A percentile compares a stretch with the other conserved stretches of the same genome.
Evolutionary conservation across 1,140 invertebrate genomes (phyloP).

Genomic region (Leptinotarsa texana): DNA sequence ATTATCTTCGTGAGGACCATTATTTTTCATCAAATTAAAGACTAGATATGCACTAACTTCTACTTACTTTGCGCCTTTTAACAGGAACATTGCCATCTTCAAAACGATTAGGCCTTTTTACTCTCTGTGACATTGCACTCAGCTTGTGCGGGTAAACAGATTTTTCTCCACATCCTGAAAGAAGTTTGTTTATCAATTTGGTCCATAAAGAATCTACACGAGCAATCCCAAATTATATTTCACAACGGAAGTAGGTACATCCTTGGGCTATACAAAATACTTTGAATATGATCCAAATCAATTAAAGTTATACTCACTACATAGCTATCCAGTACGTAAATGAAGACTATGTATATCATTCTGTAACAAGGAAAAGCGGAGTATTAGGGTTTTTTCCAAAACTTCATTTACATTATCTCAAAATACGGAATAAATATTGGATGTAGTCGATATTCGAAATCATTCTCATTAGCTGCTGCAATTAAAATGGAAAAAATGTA

Average conservation of each 20-base stretch:
- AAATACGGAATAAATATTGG: background rate
- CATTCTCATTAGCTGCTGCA: constrained; percentile 16
- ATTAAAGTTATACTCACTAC: constrained; percentile 49
- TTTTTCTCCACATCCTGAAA: constrained; percentile 23
- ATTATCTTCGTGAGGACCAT: too few species aligned
- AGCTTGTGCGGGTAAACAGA: constrained; percentile 44
- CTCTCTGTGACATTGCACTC: constrained; percentile 69
- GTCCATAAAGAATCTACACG: background rate
- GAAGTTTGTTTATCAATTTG: background rate
- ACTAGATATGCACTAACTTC: too few species aligned
- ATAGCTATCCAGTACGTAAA: constrained; percentile 46
- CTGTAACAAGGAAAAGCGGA: constrained; percentile 37
- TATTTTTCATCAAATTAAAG: too few species aligned
- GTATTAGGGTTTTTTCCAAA: background rate
- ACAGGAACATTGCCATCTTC: constrained; percentile 69
- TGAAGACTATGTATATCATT: constrained; percentile 34
- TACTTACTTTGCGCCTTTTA: constrained; percentile 70
- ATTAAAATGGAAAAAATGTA: constrained; percentile 26
- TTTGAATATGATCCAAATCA: background rate
- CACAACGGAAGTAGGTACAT: background rate
- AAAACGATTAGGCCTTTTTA: constrained; percentile 67
- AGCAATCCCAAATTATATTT: background rate
- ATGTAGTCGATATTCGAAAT: background rate
- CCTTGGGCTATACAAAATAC: background rate
- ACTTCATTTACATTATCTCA: background rate